phyloP scores from a whole-genome alignment of 2,113 vertebrate species.

The Nerophis lumbriciformis region DNA sequence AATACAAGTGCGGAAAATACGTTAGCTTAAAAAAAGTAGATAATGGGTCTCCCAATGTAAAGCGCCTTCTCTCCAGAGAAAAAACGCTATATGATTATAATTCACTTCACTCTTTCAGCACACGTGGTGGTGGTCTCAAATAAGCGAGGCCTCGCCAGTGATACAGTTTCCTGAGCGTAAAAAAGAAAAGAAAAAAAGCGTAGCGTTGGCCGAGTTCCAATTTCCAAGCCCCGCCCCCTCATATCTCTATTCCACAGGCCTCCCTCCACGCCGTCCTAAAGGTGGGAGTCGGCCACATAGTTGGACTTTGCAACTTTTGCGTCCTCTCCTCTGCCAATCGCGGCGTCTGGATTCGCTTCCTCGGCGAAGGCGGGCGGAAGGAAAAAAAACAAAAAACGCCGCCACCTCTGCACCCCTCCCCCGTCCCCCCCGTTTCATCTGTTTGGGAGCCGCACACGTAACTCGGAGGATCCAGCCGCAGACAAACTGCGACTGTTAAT shows the following conservation, averaged over 20 bases:
- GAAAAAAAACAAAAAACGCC: conserved; percentile 5
- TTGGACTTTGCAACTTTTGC: conserved; percentile 53
- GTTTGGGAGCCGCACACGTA: conserved; percentile 59
- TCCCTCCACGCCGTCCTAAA: conserved; percentile 17
- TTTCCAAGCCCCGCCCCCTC: conserved; percentile 60
- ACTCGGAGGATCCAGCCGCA: conserved; percentile 76
- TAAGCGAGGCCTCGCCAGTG: conserved; percentile 36
- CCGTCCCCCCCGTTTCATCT: conserved; percentile 71
- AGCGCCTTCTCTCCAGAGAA: too few species aligned
- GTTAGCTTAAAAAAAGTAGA: too few species aligned
- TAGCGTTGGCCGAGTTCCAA: conserved; percentile 62
- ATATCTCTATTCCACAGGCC: conserved; percentile 71
- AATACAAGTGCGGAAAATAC: too few species aligned
- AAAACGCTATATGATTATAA: too few species aligned
- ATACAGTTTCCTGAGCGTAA: conserved; percentile 59
- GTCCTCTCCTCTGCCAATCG: conserved; percentile 50
- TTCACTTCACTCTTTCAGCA: too few species aligned
- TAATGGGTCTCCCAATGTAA: too few species aligned
- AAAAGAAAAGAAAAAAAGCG: conserved; percentile 43
- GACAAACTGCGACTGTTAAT: conserved; percentile 74
- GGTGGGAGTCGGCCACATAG: conserved; percentile 58
- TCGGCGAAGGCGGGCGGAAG: neutral
- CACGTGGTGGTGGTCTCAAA: neutral
- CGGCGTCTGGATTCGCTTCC: conserved; percentile 4
- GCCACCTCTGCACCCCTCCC: conserved; percentile 4